Evolutionary conservation across 2,113 vertebrate species (phyloP), one percentile per base, ranked within the genome.

Genomic region (Osmerus mordax): DNA sequence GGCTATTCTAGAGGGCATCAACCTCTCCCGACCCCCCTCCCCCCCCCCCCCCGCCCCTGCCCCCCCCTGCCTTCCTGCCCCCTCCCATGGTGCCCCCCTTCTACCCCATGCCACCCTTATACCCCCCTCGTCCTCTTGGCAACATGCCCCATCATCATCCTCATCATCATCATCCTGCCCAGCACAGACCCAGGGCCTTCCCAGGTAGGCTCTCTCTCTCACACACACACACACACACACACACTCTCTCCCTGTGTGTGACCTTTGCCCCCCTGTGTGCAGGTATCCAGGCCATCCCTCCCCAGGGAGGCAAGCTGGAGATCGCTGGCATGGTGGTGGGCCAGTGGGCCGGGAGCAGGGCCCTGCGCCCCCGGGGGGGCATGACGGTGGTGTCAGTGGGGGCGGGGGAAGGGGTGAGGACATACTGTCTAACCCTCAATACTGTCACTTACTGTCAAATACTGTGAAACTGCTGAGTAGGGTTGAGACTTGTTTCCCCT

Each of bases 301-400:
- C 95, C 61, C 95, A 97, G 86, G 95, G 95, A 84, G 95, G 95
- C 79, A 96, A 97, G 84, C 84, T 97, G 87, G 94, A 97, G 85
- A 97, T 97, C 19, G 95, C 95, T 4, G 95, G 95, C 36, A 97
- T 96, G 95, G 95, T 96, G 25, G 95, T 96, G 18, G 95, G 95
- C 65, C 95, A 96, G 82, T 97, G 95, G 95, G 95, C 95, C 19
- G 95, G 95, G 67, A 96, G 94, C 89, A 95, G 94, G 83, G 93
- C 94, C 7, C 76, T 94, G 18, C 93, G 94, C 36, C 94, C 93
- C 6, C 91, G 91, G 85, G 95, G 94, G 52, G 93, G 93, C 86
- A 94, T 96, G 91, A 94, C 95, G 79, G 94, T 97, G 79, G 95
- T 97, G 79, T 96, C 95, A 14, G 94, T 96, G 19, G 94, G 94